A percentile compares a stretch with the other conserved stretches of the same genome.
Conservation (phyloP, 2,888 invertebrate species). For the Standfussiana lucernea region DNA sequence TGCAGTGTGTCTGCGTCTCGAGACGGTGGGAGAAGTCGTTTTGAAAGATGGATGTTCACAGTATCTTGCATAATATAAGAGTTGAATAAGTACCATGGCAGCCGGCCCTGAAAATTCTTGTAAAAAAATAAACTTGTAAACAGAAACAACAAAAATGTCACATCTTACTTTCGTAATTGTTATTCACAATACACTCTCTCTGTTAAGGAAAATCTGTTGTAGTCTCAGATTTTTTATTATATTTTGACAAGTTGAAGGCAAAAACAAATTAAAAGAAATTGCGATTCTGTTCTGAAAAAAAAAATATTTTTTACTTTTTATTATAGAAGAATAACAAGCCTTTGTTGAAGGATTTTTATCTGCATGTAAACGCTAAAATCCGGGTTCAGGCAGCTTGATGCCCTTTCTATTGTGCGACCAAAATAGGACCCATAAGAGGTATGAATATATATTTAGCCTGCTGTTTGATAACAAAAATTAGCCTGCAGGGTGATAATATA, state of each 20-base stretch:
- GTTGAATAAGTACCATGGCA: not conserved
- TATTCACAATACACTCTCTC: constrained; percentile 67
- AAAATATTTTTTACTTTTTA: constrained; percentile 28
- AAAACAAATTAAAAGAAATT: constrained; percentile 54
- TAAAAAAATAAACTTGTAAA: no score
- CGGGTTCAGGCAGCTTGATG: not conserved
- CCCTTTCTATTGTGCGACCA: not conserved
- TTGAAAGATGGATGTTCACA: not conserved
- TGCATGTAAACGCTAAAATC: not conserved
- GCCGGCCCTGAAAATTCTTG: not conserved
- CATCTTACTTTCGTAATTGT: constrained; percentile 60
- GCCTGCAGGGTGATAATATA: not conserved
- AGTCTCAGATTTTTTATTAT: constrained; percentile 46
- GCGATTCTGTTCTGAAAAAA: constrained; percentile 7
- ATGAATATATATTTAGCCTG: not conserved
- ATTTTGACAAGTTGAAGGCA: constrained; percentile 65
- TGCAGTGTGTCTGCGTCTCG: no score
- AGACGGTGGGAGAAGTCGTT: not conserved
- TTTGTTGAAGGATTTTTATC: not conserved
- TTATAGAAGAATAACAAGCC: constrained; percentile 1
- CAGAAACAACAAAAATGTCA: constrained; percentile 16
- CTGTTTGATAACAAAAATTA: not conserved
- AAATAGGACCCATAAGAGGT: not conserved
- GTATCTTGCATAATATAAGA: not conserved
- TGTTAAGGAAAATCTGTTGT: constrained; percentile 52